A percentile compares a stretch with the other conserved stretches of the same genome.
These are phyloP conservation scores for Pangasianodon hypophthalmus DNA, from an alignment of 2,113 vertebrate species.

Conservation along the genomic window DNA sequence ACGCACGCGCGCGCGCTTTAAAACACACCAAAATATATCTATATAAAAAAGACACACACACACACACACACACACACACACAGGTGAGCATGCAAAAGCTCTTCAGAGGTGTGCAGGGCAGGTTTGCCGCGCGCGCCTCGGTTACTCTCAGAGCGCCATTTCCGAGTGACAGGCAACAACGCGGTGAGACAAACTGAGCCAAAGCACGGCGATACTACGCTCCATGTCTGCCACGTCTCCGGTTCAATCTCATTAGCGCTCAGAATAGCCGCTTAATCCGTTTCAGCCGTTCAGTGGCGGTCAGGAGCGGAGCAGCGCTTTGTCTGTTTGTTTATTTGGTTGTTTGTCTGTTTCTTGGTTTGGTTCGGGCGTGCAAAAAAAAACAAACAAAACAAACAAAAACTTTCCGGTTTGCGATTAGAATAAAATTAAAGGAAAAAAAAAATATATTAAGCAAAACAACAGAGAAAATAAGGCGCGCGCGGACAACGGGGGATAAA, in stretches of 20 bases:
- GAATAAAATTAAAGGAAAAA: slow-evolving; percentile 9
- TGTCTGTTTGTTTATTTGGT: neutral
- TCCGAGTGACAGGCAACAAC: slow-evolving; percentile 61
- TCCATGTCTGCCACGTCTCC: slow-evolving; percentile 71
- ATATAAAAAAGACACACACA: neutral
- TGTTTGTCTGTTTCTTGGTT: slow-evolving; percentile 13
- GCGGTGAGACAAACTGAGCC: slow-evolving; percentile 65
- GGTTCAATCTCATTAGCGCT: slow-evolving; percentile 81
- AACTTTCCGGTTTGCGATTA: slow-evolving; percentile 56
- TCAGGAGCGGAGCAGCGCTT: slow-evolving; percentile 64
- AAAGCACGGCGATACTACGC: slow-evolving; percentile 65
- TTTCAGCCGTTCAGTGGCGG: slow-evolving; percentile 60
- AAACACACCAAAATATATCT: neutral
- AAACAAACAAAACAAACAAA: neutral
- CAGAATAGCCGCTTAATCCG: slow-evolving; percentile 78
- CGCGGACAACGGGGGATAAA: neutral
- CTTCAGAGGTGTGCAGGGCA: slow-evolving; percentile 77
- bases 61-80: slow-evolving; percentile 65
- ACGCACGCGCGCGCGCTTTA: slow-evolving; percentile 64
- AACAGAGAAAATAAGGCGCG: neutral
- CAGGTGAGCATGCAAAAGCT: slow-evolving; percentile 79
- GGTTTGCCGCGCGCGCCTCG: slow-evolving; percentile 63
- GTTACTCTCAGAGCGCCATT: slow-evolving; percentile 72
- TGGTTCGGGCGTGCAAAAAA: slow-evolving; percentile 50
- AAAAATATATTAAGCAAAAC: neutral